Evolutionary conservation across 2,113 vertebrate genomes (phyloP).

Genomic region (Caretta caretta): DNA sequence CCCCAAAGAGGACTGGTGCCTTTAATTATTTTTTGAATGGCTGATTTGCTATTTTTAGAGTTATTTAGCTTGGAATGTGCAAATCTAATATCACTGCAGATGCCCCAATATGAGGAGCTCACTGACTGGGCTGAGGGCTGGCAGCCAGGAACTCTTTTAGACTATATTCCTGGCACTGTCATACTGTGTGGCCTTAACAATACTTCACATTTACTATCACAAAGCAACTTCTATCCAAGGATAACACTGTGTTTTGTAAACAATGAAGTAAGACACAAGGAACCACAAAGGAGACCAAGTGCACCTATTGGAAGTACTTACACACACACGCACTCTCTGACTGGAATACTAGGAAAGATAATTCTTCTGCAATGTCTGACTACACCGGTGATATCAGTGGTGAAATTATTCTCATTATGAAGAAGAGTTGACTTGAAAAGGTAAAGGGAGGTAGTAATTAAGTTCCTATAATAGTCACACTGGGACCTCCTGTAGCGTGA

Average conservation of each 20-base stretch:
- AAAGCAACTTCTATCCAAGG: not conserved
- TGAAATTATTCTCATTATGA: slow-evolving; percentile 72
- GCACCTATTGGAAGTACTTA: not conserved
- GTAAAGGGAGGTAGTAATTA: slow-evolving; percentile 80
- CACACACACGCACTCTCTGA: slow-evolving; percentile 16
- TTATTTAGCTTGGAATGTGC: not conserved
- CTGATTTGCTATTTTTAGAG: not conserved
- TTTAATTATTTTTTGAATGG: not conserved
- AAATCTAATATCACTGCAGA: fast-evolving
- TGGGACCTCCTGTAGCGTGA: slow-evolving; percentile 77
- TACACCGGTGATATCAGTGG: slow-evolving; percentile 48
- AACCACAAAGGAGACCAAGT: not conserved
- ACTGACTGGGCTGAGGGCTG: not conserved
- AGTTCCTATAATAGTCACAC: slow-evolving; percentile 80
- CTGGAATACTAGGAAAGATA: slow-evolving; percentile 21
- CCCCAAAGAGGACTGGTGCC: not conserved
- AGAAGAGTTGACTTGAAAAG: slow-evolving; percentile 70
- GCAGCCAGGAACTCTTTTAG: not conserved
- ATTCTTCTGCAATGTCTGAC: slow-evolving; percentile 40
- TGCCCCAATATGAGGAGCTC: fast-evolving
- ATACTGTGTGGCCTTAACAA: not conserved
- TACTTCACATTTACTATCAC: not conserved
- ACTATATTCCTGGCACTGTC: not conserved
- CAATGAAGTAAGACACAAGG: not conserved
- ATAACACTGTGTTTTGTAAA: not conserved